A percentile compares a stretch with the other conserved stretches of the same genome.
Conservation (phyloP, 2,888 invertebrate species). For the Linyphia triangularis region DNA sequence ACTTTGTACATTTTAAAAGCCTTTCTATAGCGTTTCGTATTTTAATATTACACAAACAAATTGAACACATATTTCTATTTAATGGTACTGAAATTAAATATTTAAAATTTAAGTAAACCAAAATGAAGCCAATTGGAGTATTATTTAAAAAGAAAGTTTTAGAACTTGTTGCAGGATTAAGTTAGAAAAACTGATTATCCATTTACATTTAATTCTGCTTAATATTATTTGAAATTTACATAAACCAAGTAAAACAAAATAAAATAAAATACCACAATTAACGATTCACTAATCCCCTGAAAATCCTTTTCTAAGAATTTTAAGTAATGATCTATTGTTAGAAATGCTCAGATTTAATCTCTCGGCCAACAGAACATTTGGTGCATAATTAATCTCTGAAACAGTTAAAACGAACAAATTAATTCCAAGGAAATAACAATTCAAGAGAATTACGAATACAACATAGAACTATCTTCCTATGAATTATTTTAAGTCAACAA, state of each 20-base stretch:
- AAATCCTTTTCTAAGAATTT: neutral
- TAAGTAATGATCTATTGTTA: neutral
- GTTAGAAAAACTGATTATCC: too few relatives aligned
- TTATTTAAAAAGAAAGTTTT: too few relatives aligned
- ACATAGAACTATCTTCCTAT: neutral
- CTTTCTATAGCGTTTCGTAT: too few relatives aligned
- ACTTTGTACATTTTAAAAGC: too few relatives aligned
- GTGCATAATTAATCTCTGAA: neutral
- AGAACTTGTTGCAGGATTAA: too few relatives aligned
- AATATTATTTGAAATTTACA: too few relatives aligned
- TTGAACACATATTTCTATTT: too few relatives aligned
- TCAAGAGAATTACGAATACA: neutral
- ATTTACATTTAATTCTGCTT: too few relatives aligned
- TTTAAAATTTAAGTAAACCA: too few relatives aligned
- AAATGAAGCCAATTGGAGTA: too few relatives aligned
- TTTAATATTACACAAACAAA: too few relatives aligned
- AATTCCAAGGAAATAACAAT: neutral
- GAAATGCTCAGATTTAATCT: neutral
- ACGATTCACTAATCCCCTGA: neutral
- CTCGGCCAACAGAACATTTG: neutral
- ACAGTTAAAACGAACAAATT: neutral
- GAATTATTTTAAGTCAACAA: neutral
- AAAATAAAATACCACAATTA: neutral
- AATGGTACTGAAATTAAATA: neutral
- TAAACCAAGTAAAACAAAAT: neutral